phyloP scores from a whole-genome alignment of 35 echinoderm and acorn worm species.

The Acanthaster planci region DNA sequence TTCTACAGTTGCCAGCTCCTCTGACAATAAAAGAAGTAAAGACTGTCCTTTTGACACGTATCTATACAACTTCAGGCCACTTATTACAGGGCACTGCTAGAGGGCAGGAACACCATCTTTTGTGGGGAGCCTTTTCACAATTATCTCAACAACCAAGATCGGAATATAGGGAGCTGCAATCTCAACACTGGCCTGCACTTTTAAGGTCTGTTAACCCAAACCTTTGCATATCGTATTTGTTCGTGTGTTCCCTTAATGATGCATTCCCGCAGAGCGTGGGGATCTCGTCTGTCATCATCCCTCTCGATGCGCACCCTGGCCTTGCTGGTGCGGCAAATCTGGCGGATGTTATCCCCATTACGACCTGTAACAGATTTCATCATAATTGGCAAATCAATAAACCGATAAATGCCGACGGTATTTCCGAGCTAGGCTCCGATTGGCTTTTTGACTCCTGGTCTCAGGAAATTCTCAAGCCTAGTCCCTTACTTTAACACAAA shows the following conservation, averaged over 20 bases:
- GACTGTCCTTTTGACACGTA: no score
- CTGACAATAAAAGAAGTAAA: no score
- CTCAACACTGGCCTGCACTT: no score
- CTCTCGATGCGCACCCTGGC: constrained; percentile 76
- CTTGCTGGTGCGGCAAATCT: constrained; percentile 59
- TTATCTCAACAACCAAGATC: no score
- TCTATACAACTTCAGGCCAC: no score
- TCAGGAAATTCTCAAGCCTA: background rate
- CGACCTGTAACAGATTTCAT: constrained; percentile 55
- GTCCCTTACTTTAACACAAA: no score
- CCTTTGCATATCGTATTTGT: constrained; percentile 79
- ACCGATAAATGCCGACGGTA: background rate
- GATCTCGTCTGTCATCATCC: constrained; percentile 31
- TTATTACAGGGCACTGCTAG: no score
- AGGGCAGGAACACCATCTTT: no score
- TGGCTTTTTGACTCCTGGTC: background rate
- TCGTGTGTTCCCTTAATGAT: constrained; percentile 72
- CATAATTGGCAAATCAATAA: background rate
- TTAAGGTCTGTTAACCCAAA: no score
- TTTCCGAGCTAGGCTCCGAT: background rate
- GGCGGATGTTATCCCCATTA: constrained; percentile 77
- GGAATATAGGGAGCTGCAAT: no score
- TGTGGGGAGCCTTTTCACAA: no score
- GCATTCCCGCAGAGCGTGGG: constrained; percentile 41
- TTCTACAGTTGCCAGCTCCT: no score